Conservation (phyloP, 2,888 invertebrate genomes). For the Tolmerus cingulatus region DNA sequence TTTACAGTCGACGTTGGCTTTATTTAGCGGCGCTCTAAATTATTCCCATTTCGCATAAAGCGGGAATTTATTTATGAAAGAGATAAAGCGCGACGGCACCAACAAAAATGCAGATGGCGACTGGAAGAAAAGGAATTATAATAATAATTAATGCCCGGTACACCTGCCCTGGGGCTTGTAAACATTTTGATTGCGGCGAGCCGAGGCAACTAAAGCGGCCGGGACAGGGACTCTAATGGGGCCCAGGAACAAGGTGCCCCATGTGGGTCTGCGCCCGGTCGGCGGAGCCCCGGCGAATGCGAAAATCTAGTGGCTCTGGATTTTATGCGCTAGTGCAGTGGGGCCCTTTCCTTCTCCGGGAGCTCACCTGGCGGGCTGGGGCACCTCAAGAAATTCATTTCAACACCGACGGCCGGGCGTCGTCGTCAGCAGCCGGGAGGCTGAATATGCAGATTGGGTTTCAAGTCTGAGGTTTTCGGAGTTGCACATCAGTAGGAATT, state of each 20-base stretch:
- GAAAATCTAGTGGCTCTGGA: neutral
- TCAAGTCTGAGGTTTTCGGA: neutral
- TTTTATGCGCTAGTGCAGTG: neutral
- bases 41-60: constrained; percentile 18
- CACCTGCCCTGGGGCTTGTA: neutral
- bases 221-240: neutral
- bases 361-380: neutral
- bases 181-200: neutral
- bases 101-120: neutral
- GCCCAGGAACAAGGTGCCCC: neutral
- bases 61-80: constrained; percentile 4
- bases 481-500: neutral
- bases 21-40: neutral
- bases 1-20: constrained; percentile 11
- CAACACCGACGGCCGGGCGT: neutral
- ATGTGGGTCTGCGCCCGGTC: neutral
- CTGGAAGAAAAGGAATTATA: constrained; percentile 5
- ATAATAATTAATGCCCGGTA: neutral
- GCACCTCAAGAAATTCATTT: neutral
- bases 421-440: neutral
- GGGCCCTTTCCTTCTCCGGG: neutral
- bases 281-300: neutral
- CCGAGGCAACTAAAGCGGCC: neutral
- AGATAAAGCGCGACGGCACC: neutral
- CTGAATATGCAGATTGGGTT: neutral